Evolutionary conservation across 1,140 invertebrate species (phyloP).

Genomic region (Ips typographus): DNA sequence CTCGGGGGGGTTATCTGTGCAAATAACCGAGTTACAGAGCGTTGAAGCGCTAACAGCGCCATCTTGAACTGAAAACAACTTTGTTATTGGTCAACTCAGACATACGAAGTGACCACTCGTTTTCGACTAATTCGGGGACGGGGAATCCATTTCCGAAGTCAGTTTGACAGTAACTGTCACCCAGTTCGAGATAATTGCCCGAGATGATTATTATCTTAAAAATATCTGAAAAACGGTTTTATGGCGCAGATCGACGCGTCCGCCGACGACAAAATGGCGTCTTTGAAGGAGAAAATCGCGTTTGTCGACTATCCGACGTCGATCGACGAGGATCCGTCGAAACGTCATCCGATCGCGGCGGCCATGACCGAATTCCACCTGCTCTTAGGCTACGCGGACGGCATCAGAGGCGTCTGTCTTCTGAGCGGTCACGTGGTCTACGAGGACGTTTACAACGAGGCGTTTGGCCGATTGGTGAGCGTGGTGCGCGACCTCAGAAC

Average conservation of each 20-base stretch:
- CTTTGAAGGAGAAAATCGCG: constrained; percentile 37
- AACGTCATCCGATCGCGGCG: constrained; percentile 69
- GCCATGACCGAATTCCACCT: constrained; percentile 90
- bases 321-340: constrained; percentile 46
- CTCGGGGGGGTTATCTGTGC: no score
- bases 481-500: constrained; percentile 80
- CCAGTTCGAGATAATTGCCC: no score
- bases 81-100: no score
- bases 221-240: no score
- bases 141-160: no score
- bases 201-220: no score
- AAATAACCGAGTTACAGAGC: no score
- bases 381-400: constrained; percentile 79
- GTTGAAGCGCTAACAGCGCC: no score
- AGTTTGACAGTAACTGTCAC: no score
- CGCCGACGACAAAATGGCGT: constrained; percentile 34
- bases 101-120: no score
- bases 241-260: constrained; percentile 30
- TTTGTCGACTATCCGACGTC: constrained; percentile 45
- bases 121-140: no score
- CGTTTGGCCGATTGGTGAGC: constrained; percentile 77
- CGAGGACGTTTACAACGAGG: constrained; percentile 81
- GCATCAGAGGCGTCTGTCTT: constrained; percentile 80
- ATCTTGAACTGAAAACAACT: no score
- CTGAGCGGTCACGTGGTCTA: constrained; percentile 86